A percentile compares a stretch with the other conserved stretches of the same genome.
Evolutionary conservation across 2,113 vertebrate species (phyloP).

Genomic region (Micronycteris hirsuta): DNA sequence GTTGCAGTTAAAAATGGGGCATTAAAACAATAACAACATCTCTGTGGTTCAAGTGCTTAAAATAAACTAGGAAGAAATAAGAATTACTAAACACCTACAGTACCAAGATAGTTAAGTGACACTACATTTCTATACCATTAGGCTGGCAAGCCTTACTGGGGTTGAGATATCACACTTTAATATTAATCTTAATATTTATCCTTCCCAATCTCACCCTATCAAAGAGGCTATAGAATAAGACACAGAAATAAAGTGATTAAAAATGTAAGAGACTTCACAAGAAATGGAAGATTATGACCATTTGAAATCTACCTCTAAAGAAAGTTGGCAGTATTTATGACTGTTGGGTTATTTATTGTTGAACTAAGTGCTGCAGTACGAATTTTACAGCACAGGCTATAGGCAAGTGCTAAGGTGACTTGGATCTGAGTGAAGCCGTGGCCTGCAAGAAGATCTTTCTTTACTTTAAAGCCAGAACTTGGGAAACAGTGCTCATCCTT

Average conservation of each 20-base stretch:
- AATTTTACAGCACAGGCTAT: background rate
- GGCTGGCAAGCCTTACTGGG: background rate
- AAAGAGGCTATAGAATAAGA: background rate
- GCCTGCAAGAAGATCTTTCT: background rate
- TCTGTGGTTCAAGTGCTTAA: background rate
- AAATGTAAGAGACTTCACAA: background rate
- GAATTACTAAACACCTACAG: background rate
- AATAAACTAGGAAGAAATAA: background rate
- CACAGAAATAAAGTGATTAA: background rate
- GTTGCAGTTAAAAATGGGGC: background rate
- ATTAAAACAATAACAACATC: background rate
- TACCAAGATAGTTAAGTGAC: background rate
- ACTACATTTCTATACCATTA: background rate
- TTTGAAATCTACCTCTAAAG: background rate
- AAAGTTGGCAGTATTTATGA: background rate
- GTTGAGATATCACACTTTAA: background rate
- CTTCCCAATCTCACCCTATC: background rate
- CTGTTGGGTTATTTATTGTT: background rate
- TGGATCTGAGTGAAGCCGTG: background rate
- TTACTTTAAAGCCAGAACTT: background rate
- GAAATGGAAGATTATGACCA: background rate
- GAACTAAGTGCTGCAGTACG: background rate
- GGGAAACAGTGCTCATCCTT: background rate
- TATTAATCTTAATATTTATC: background rate
- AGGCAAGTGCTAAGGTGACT: background rate